Percentiles rank a stretch among this genome's conserved stretches.
Conservation (phyloP, 2,113 vertebrate species). For the Gambusia affinis region DNA sequence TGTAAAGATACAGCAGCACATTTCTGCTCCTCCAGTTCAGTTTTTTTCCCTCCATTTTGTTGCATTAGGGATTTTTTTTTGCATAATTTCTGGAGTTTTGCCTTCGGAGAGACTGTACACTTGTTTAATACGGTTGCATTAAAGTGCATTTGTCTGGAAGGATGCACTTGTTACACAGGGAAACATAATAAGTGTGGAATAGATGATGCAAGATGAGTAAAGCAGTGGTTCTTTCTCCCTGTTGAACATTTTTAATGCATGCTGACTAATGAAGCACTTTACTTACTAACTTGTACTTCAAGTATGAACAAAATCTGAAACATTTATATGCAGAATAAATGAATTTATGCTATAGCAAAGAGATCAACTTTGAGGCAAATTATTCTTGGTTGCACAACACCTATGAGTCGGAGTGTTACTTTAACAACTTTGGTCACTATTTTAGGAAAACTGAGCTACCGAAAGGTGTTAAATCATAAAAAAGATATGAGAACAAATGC, state of each 20-base stretch:
- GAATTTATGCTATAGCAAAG: too few species aligned
- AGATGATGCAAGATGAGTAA: background rate
- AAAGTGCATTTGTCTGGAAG: slow-evolving; percentile 3
- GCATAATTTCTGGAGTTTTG: slow-evolving; percentile 35
- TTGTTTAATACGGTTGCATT: slow-evolving; percentile 12
- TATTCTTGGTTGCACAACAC: too few species aligned
- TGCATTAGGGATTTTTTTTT: slow-evolving; percentile 17
- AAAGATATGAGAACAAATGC: too few species aligned
- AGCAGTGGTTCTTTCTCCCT: background rate
- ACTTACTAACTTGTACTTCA: background rate
- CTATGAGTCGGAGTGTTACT: too few species aligned
- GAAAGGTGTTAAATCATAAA: too few species aligned
- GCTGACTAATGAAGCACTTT: background rate
- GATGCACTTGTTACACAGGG: background rate
- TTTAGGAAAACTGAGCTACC: too few species aligned
- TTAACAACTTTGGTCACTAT: too few species aligned
- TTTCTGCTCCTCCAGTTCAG: slow-evolving; percentile 35
- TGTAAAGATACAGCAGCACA: background rate
- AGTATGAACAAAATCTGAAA: background rate
- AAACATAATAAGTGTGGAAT: background rate
- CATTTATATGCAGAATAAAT: too few species aligned
- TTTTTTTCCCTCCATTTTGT: background rate
- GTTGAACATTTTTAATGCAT: background rate
- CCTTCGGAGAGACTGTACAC: slow-evolving; percentile 24
- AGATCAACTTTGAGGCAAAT: too few species aligned